A percentile compares a stretch with the other conserved stretches of the same genome.
phyloP scores from a whole-genome alignment of 2,113 vertebrate species.

The Rhabdomys dilectus region DNA sequence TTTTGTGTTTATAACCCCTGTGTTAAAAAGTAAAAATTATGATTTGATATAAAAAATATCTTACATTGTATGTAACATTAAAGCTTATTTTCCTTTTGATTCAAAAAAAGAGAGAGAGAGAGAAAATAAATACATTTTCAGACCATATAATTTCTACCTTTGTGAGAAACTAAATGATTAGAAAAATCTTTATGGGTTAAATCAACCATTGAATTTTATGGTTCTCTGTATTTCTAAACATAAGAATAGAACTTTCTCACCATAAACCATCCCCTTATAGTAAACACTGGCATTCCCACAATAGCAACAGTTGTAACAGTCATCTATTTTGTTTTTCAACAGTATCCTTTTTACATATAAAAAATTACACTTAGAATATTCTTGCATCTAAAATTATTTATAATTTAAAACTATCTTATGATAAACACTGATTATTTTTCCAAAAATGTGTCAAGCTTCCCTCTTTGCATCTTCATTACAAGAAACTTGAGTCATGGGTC shows the following conservation, averaged over 20 bases:
- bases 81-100: too few relatives aligned
- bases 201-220: constrained; percentile 87
- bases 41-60: too few relatives aligned
- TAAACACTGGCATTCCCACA: constrained; percentile 80
- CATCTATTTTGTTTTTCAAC: constrained; percentile 81
- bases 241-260: constrained; percentile 85
- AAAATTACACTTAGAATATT: constrained; percentile 79
- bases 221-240: constrained; percentile 84
- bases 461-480: background rate
- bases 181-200: constrained; percentile 88
- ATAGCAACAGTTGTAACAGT: constrained; percentile 72
- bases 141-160: constrained; percentile 85
- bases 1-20: too few relatives aligned
- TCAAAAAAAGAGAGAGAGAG: too few relatives aligned
- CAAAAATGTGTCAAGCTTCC: background rate
- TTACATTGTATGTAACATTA: too few relatives aligned
- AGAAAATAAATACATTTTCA: constrained; percentile 81
- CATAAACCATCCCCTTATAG: constrained; percentile 82
- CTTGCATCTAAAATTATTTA: constrained; percentile 78
- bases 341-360: constrained; percentile 81
- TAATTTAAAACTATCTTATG: constrained; percentile 66
- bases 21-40: too few relatives aligned
- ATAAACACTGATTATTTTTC: background rate
- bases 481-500: background rate
- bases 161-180: constrained; percentile 87